Base-by-base conservation (phyloP, 2,113 vertebrate genomes). In the Atlantisia rogersi region DNA sequence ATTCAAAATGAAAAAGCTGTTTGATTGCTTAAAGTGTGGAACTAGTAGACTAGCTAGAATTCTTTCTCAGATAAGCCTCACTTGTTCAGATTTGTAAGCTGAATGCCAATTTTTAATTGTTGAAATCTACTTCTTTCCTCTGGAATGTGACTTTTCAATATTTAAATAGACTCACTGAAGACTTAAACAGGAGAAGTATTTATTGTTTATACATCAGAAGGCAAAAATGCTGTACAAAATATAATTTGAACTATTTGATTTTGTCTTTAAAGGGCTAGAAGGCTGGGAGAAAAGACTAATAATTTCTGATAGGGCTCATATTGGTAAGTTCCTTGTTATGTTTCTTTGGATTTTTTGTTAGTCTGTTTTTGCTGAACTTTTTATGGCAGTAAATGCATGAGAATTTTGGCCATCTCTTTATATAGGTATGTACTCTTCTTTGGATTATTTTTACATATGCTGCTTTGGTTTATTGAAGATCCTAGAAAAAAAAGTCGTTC, bases 261-360 rank as follows among this genome's bases (percentile, higher is more conserved):
- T 86, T 97, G 62, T 92, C n/a, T 80, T 84, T 93, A 63, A 97
- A 99, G 99, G 99, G 95, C 96, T 99, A 28, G 98, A 99, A 97
- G 99, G 98, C 96, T 99, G 99, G 99, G 99, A 99, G 91, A 98
- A 99, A 90, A 98, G 99, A 67, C 97, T 99, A 95, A 98, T 99
- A 96, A 99, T 99, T 97, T 99, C 99, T 32, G 99, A 99, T 98
- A 98, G 99, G 97, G 99, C 99, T 74, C 99, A 99, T 92, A 99
- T 99, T 44, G 99, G 99, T 99, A 98, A 98, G 99, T 90, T 94
- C 42, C 48, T 53, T 6, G 29, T 89, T 29, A 20, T 85, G 55
- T 5, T 28, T 71, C 71, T 68, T 62, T 59, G 5, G 44, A 12
- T 53, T 92, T 32, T 31, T 82, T 86, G 7, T 75, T 83, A 74